Conservation (phyloP, 1,140 invertebrate genomes). For the Rhagoletis zephyria region DNA sequence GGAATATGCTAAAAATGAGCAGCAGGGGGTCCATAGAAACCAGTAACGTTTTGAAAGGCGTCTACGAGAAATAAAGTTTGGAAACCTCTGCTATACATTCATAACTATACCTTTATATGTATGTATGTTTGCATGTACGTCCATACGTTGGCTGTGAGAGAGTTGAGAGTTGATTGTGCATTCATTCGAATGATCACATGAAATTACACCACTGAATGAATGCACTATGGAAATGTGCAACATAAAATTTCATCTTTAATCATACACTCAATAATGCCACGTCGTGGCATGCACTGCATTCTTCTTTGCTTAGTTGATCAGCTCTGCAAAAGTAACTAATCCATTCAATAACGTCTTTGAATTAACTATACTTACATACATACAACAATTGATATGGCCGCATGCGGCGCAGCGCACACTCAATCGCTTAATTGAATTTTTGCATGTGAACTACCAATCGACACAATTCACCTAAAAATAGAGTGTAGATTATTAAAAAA, state of each 20-base stretch:
- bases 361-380: background rate
- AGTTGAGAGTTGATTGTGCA: constrained; percentile 22
- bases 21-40: too few relatives aligned
- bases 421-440: constrained; percentile 34
- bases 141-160: background rate
- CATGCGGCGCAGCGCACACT: background rate
- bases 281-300: background rate
- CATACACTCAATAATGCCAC: constrained; percentile 7
- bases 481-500: too few relatives aligned
- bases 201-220: background rate
- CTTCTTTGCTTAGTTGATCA: background rate
- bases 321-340: background rate
- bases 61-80: background rate
- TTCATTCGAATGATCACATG: constrained; percentile 1
- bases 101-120: background rate
- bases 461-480: background rate
- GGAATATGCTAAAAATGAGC: too few relatives aligned
- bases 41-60: too few relatives aligned
- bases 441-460: constrained; percentile 16
- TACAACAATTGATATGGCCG: background rate
- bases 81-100: background rate
- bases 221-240: constrained; percentile 13
- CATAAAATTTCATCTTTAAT: constrained; percentile 32
- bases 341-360: background rate
- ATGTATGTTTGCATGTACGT: background rate